Evolutionary conservation across 2,797 vertebrate genomes (phyloP), one percentile per base, ranked within the genome.

Genomic region (Rhynchotus rufescens): DNA sequence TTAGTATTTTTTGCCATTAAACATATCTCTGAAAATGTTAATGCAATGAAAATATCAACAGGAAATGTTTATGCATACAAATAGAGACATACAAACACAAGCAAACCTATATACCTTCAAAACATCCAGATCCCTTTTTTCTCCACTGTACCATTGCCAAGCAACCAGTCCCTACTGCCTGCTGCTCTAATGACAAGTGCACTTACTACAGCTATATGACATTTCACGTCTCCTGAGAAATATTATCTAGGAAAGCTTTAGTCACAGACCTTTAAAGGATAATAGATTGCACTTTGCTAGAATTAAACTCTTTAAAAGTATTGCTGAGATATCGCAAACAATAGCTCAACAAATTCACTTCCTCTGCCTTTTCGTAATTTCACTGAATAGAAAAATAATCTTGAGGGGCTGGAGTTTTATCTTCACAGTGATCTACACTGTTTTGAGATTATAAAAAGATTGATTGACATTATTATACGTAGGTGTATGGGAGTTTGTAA

Each of bases 41-140:
- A 47, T 84, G 30, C 4, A 2, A 19, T 26, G 19, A 2, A 34
- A 8, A 65, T 49, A 84, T 75, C 21, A 57, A 10, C 8, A 36
- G 30, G 2, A 4, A 9, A 3, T 12, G 1, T 21, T 11, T 17
- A 5, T 22, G 1, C 28, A 1, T 22, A 4, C 25, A 1, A 52
- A 52, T 10, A 38, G 10, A 30, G 15, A 28, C 1, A 2, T 45
- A 56, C 3, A 83, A 80, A 83, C 23, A 30, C 30, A 51, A 30
- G 26, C 15, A 5, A 32, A 38, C 7, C 6, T 61, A 12, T 6
- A 44, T 15, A 30, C 30, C 8, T 91, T 69, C 73, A 65, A 84
- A 76, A 36, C 32, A 49, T 19, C 38, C 51, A 66, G 34, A 14
- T 14, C 36, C 10, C 44, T 82, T 74, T 62, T 5, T 25, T 80